Evolutionary conservation across 2,797 vertebrate genomes (phyloP).

Genomic region (Pogonophryne albipinna): DNA sequence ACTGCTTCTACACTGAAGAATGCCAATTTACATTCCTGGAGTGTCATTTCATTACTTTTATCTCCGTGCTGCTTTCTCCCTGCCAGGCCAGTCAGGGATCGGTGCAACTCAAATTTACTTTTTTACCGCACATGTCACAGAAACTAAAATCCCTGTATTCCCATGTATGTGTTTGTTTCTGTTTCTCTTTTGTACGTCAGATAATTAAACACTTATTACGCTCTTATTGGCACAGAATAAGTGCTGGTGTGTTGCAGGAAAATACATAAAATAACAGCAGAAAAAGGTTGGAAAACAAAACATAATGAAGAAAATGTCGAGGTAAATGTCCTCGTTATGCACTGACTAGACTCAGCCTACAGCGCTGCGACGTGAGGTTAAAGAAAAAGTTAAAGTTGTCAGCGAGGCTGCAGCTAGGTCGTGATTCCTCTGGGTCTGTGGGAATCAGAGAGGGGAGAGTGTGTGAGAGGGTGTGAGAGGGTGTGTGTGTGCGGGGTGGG

Average conservation of each 20-base stretch:
- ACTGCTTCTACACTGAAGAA: constrained; percentile 87
- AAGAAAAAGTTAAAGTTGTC: constrained; percentile 76
- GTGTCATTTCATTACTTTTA: constrained; percentile 98
- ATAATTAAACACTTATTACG: constrained; percentile 21
- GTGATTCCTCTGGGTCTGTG: constrained; percentile 78
- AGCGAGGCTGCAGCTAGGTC: constrained; percentile 70
- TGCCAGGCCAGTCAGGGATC: constrained; percentile 53
- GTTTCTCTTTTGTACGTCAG: background rate
- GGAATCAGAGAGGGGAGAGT: constrained; percentile 73
- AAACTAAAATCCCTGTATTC: constrained; percentile 30
- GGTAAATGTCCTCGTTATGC: constrained; percentile 47
- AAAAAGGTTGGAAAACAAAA: background rate
- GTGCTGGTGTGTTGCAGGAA: constrained; percentile 7
- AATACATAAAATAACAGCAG: background rate
- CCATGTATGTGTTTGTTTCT: constrained; percentile 8
- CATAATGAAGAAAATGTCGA: constrained; percentile 7
- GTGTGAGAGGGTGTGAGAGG: constrained; percentile 48
- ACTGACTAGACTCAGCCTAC: constrained; percentile 25
- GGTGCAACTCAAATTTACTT: constrained; percentile 44
- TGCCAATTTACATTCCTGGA: constrained; percentile 96
- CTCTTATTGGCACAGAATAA: constrained; percentile 19
- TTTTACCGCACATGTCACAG: constrained; percentile 28
- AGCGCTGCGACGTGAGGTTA: constrained; percentile 69
- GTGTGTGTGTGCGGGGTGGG: constrained; percentile 68
- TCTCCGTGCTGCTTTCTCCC: constrained; percentile 76